These are phyloP conservation scores for Manis javanica DNA, from an alignment of 2,797 vertebrate genomes.

Conservation along the genomic window DNA sequence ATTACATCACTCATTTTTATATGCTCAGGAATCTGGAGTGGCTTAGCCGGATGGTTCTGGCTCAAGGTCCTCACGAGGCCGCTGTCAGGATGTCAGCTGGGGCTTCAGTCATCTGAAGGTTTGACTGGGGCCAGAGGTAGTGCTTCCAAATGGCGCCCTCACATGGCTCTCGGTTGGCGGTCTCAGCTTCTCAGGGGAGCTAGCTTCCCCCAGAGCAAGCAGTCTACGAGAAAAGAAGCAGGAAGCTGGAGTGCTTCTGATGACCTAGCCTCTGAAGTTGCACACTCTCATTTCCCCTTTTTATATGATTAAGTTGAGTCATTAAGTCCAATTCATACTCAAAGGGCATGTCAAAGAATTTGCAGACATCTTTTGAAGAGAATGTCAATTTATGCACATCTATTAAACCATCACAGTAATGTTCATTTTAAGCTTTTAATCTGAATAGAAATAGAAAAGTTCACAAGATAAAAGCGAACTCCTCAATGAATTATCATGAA, in stretches of 20 bases:
- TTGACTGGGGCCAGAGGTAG: not conserved
- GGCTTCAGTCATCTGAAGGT: not conserved
- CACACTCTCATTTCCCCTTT: not conserved
- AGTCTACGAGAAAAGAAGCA: not conserved
- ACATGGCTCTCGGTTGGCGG: not conserved
- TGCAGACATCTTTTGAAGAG: not conserved
- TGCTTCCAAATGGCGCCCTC: not conserved
- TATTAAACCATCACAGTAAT: not conserved
- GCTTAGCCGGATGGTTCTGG: not conserved
- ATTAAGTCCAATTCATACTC: too few relatives aligned
- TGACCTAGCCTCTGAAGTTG: too few relatives aligned
- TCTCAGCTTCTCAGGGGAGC: not conserved
- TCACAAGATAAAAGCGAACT: not conserved
- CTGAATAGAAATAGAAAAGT: not conserved
- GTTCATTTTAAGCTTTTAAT: not conserved
- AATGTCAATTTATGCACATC: not conserved
- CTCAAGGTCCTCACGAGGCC: not conserved
- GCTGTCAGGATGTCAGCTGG: not conserved
- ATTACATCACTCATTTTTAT: not conserved
- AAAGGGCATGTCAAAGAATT: not conserved
- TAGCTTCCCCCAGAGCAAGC: not conserved
- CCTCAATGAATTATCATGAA: not conserved
- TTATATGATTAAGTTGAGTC: not conserved
- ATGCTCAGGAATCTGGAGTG: not conserved
- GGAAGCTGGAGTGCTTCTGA: not conserved